Evolutionary conservation across 2,113 vertebrate species (phyloP).

Genomic region (Hoplias malabaricus): DNA sequence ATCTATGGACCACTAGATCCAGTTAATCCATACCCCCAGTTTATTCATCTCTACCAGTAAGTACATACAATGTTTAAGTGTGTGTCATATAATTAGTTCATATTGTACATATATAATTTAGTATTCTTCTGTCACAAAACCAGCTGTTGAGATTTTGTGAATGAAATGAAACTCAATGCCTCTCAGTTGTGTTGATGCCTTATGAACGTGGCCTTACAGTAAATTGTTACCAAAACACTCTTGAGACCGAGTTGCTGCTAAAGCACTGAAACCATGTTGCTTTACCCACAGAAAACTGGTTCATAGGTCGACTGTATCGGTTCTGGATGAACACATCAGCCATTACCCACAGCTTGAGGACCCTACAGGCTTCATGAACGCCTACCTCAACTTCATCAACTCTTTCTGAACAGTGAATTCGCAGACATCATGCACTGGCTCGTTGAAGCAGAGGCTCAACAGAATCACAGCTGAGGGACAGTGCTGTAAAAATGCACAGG

Average conservation of each 20-base stretch:
- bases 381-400: conserved; percentile 93
- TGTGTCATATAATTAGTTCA: background rate
- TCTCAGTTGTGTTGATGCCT: no score
- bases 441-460: background rate
- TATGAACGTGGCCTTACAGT: no score
- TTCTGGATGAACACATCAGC: conserved; percentile 92
- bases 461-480: background rate
- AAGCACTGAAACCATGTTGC: no score
- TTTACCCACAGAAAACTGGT: conserved; percentile 80
- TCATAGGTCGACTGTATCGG: conserved; percentile 81
- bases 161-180: no score
- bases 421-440: background rate
- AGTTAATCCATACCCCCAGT: conserved; percentile 88
- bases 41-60: conserved; percentile 90
- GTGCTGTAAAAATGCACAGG: background rate
- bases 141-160: no score
- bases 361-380: conserved; percentile 87
- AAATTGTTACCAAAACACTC: no score
- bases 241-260: no score
- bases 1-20: conserved; percentile 95
- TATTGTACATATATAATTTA: no score
- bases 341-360: conserved; percentile 97
- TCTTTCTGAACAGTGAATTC: conserved; percentile 81
- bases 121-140: no score
- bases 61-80: conserved; percentile 47